Evolutionary conservation across 2,888 invertebrate species (phyloP).

Genomic region (Cosmia pyralina): DNA sequence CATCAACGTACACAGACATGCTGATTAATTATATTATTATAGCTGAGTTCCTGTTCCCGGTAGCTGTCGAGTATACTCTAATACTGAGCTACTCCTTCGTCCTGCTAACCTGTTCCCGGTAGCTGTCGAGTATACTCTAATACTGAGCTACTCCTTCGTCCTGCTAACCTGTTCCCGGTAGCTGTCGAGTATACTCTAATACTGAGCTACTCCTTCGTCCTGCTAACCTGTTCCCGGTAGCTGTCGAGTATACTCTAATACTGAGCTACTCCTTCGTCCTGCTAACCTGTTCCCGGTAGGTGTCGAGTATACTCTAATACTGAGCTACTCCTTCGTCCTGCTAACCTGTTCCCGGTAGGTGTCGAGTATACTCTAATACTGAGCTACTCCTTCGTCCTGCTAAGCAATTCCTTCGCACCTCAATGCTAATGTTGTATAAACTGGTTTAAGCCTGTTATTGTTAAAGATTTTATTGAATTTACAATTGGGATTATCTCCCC

Average conservation of each 20-base stretch:
- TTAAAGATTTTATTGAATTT: constrained; percentile 80
- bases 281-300: not conserved
- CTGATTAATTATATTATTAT: not conserved
- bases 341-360: too few species aligned
- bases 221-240: not conserved
- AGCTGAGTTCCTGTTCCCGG: not conserved
- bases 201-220: not conserved
- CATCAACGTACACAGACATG: not conserved
- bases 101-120: not conserved
- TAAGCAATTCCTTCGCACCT: constrained; percentile 52
- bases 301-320: not conserved
- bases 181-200: not conserved
- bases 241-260: not conserved
- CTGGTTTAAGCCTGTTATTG: constrained; percentile 78
- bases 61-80: too few species aligned
- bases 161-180: not conserved
- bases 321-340: not conserved
- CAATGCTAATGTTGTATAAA: constrained; percentile 76
- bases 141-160: not conserved
- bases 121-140: not conserved
- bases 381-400: too few species aligned
- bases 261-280: not conserved
- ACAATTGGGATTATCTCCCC: constrained; percentile 78
- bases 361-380: too few species aligned
- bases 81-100: too few species aligned